Base-by-base conservation (phyloP, 1,140 invertebrate genomes). In the Drosophila pseudoananassae region DNA sequence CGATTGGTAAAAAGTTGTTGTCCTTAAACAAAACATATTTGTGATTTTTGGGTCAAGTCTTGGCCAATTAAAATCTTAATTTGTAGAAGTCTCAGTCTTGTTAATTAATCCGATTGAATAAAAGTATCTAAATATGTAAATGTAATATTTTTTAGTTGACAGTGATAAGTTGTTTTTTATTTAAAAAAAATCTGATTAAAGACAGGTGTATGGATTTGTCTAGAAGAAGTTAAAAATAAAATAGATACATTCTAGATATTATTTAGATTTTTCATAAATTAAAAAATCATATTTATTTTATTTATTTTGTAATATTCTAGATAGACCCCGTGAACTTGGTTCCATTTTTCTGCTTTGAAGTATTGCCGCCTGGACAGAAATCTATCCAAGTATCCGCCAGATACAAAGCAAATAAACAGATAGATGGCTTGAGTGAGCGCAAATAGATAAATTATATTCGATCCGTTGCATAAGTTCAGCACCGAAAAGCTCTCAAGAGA, bases 61-160 rank as follows among this genome's bases (percentile, higher is more conserved):
- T 14, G 43, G 38, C 23, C 7, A 66, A 66, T 33, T 64, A 15
- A 51, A 66, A 45, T 66, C 45, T 49, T 66, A 64, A 63, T 66
- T 63, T 43, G 58, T 66, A 38, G 33, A 36, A 12, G 14, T n/a
- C 38, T 4, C 10, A 1, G 57, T 61, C 49, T 61, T 38, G 38
- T 25, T 31, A 65, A 65, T 63, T 63, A 65, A 50, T 1, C 17
- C 15, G 45, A 40, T 23, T 40, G 31, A 27, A 61, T 50, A 38
- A 61, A n/a, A 9, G 9, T 12, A 36, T 36, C 33, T 9, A 12
- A 36, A 36, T 50, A 63, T 65, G 61, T 50, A 63, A 65, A 65
- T 56, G 7, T 25, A n/a, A 10, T 1, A n/a, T 12, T 43, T 36
- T 36, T 31, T 31, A 31, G 20, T 43, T 65, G 61, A 47, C 45